phyloP scores from a whole-genome alignment of 2,888 invertebrate species.

The Aphidius colemani region DNA sequence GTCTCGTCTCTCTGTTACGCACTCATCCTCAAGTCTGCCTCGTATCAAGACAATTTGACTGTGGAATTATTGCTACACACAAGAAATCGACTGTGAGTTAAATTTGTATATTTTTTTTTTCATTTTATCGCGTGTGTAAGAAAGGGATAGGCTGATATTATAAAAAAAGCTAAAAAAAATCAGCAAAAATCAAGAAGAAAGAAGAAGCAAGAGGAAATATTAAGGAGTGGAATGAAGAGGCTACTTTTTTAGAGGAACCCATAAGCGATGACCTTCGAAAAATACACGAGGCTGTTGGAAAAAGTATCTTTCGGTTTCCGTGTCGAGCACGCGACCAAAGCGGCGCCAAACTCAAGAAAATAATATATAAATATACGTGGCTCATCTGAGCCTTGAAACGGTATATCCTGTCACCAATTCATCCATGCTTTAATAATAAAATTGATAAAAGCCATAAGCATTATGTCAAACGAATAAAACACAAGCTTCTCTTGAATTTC shows the following conservation, averaged over 20 bases:
- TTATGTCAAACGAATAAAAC: too few species aligned
- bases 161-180: not conserved
- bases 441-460: too few species aligned
- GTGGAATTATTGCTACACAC: constrained; percentile 3
- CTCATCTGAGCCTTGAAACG: constrained; percentile 5
- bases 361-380: not conserved
- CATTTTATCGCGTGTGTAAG: not conserved
- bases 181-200: constrained; percentile 5
- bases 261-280: constrained; percentile 36
- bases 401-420: not conserved
- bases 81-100: not conserved
- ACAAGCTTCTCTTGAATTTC: too few species aligned
- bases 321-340: constrained; percentile 23
- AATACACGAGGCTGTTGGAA: constrained; percentile 30
- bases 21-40: not conserved
- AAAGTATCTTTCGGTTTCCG: constrained; percentile 24
- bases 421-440: too few species aligned
- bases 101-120: not conserved
- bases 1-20: too few species aligned
- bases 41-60: constrained; percentile 9
- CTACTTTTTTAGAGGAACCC: constrained; percentile 18
- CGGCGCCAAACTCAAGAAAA: constrained; percentile 17
- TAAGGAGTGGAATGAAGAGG: constrained; percentile 15
- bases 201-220: constrained; percentile 2
- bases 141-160: not conserved